Conservation (phyloP, 2,888 invertebrate genomes). For the Shargacucullia verbasci region DNA sequence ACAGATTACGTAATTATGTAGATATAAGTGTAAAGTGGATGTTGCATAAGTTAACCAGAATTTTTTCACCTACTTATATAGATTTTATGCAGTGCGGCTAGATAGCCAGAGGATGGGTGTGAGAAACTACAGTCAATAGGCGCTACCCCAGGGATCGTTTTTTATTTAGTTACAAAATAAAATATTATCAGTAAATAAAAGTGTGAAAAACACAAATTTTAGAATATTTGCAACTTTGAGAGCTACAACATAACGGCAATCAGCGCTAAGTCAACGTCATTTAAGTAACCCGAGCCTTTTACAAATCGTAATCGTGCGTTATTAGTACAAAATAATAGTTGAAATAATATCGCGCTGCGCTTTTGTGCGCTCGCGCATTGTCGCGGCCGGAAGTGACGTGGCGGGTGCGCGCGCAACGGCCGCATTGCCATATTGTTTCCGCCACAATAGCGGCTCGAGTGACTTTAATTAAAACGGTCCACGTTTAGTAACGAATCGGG, state of each 20-base stretch:
- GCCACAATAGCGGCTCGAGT: conserved; percentile 56
- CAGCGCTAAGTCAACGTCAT: conserved; percentile 61
- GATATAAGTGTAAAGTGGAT: too few species aligned
- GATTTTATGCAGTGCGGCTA: too few species aligned
- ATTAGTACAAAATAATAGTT: conserved; percentile 73
- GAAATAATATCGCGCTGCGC: conserved; percentile 81
- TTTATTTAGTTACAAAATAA: too few species aligned
- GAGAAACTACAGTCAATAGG: too few species aligned
- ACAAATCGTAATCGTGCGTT: conserved; percentile 69
- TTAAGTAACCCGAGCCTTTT: conserved; percentile 73
- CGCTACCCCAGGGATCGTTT: too few species aligned
- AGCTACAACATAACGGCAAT: conserved; percentile 45
- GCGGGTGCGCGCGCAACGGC: conserved; percentile 68
- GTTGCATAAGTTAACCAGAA: too few species aligned
- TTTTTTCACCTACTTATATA: too few species aligned
- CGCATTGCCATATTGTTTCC: conserved; percentile 67
- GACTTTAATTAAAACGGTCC: conserved; percentile 55
- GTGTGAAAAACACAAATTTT: not conserved
- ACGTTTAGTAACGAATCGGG: conserved; percentile 23
- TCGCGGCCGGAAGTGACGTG: conserved; percentile 70
- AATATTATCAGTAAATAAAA: too few species aligned
- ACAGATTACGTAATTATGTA: too few species aligned
- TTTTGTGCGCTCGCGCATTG: conserved; percentile 79
- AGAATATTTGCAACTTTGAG: conserved; percentile 50
- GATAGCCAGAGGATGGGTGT: too few species aligned